phyloP scores from a whole-genome alignment of 2,888 invertebrate species.

The Phytoseiulus persimilis region DNA sequence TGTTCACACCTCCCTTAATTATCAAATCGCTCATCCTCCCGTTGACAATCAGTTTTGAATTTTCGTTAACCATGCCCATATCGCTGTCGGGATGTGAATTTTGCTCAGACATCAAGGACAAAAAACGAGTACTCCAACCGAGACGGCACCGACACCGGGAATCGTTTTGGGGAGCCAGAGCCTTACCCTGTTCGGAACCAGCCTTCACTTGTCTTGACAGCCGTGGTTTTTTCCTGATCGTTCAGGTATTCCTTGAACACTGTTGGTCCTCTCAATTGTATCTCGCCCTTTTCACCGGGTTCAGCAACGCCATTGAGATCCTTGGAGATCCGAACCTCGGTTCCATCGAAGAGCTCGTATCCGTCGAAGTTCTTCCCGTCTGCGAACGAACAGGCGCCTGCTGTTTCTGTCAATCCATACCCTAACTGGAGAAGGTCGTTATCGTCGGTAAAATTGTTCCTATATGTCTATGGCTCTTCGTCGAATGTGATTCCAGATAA shows the following conservation, averaged over 20 bases:
- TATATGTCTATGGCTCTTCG: too few species aligned
- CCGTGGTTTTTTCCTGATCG: not conserved
- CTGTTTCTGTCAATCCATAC: conserved; percentile 13
- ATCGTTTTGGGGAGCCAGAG: not conserved
- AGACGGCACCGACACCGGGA: not conserved
- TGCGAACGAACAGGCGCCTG: conserved; percentile 14
- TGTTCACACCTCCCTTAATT: conserved; percentile 23
- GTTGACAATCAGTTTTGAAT: not conserved
- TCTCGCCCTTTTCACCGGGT: not conserved
- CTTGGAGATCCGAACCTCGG: not conserved
- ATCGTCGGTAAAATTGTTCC: not conserved
- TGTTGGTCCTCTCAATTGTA: not conserved
- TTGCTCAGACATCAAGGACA: too few species aligned
- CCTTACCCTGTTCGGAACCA: conserved; percentile 35
- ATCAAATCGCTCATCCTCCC: conserved; percentile 11
- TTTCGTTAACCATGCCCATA: not conserved
- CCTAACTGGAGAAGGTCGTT: not conserved
- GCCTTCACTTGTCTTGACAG: not conserved
- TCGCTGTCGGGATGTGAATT: not conserved
- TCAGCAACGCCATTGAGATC: not conserved
- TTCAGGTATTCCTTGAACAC: conserved; percentile 20
- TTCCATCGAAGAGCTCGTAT: conserved; percentile 1
- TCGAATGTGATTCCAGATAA: not conserved
- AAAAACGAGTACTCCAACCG: too few species aligned
- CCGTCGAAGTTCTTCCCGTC: conserved; percentile 9